phyloP scores from a whole-genome alignment of 1,140 invertebrate species.

The Halesus radiatus region DNA sequence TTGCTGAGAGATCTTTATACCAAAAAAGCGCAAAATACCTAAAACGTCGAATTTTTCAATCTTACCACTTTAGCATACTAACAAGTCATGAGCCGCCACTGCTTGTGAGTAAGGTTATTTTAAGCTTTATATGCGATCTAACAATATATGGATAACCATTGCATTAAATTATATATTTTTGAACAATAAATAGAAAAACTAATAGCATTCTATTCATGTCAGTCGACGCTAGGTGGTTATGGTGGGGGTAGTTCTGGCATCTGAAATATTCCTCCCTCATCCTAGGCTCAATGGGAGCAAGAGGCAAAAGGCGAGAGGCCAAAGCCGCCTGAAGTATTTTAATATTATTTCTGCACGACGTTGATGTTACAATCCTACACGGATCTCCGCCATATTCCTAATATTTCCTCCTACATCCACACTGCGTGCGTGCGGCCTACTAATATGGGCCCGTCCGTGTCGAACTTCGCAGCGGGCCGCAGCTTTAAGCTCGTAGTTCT shows the following conservation, averaged over 20 bases:
- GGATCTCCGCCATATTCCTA: conserved; percentile 22
- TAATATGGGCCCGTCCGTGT: conserved; percentile 22
- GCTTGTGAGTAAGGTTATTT: no score
- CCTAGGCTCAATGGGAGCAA: background rate
- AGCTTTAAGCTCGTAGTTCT: background rate
- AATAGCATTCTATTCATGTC: no score
- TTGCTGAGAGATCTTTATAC: no score
- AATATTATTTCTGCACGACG: conserved; percentile 21
- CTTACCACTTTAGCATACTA: no score
- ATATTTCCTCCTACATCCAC: conserved; percentile 4
- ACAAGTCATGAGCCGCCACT: no score
- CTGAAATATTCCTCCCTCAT: background rate
- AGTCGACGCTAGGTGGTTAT: no score
- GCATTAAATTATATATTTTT: no score
- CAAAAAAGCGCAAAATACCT: no score
- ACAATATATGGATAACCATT: no score
- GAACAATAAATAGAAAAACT: no score
- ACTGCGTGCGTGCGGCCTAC: conserved; percentile 13
- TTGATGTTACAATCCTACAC: conserved; percentile 26
- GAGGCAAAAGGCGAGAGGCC: conserved; percentile 10
- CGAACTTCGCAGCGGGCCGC: background rate
- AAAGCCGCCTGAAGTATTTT: conserved; percentile 26
- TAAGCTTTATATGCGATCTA: no score
- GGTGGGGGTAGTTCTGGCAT: background rate
- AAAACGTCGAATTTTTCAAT: no score